Percentiles rank a stretch among this genome's conserved stretches.
These are phyloP conservation scores for Macaca mulatta DNA, from an alignment of 2,113 vertebrate species.

Conservation along the genomic window DNA sequence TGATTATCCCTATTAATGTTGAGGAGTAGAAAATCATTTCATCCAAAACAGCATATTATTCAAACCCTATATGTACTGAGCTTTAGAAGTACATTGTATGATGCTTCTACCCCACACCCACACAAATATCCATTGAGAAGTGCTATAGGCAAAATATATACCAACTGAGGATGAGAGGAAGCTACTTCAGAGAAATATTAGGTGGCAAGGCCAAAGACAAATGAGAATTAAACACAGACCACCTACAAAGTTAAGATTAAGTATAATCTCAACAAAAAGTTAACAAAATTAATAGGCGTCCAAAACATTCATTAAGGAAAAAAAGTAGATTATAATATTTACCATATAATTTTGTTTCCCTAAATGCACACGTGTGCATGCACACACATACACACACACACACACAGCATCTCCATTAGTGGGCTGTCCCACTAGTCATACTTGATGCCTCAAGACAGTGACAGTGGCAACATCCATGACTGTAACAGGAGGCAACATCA, in stretches of 20 bases:
- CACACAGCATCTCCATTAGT: background rate
- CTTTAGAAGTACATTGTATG: background rate
- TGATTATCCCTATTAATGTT: constrained; percentile 38
- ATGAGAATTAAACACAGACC: constrained; percentile 6
- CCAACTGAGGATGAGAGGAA: background rate
- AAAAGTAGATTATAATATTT: background rate
- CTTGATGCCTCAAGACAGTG: background rate
- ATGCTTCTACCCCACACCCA: background rate
- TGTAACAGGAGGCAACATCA: background rate
- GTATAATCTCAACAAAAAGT: background rate
- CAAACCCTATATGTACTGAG: background rate
- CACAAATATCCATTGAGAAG: background rate
- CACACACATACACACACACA: background rate
- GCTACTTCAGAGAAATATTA: constrained; percentile 14
- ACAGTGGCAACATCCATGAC: background rate
- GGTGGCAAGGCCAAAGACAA: background rate
- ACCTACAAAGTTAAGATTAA: background rate
- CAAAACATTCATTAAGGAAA: background rate
- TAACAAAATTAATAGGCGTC: background rate
- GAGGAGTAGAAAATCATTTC: background rate
- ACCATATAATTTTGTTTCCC: background rate
- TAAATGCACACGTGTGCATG: background rate
- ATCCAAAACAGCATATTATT: background rate
- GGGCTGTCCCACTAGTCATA: background rate
- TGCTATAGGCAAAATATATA: background rate